These are phyloP conservation scores for Cephalopholis sonnerati DNA, from an alignment of 2,113 vertebrate species.

Conservation along the genomic window DNA sequence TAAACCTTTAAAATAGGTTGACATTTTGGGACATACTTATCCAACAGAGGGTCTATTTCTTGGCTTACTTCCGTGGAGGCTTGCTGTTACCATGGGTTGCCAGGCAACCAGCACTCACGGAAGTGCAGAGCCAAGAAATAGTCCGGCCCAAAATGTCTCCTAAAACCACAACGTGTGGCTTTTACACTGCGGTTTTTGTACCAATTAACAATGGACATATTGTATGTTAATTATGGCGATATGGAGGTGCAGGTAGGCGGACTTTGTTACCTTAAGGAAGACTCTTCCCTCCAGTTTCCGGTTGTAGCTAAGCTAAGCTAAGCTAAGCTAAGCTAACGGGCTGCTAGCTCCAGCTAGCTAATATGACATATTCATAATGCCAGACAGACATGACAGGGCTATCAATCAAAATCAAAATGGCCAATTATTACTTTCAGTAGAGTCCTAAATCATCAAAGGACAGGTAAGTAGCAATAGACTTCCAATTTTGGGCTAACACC, in stretches of 20 bases:
- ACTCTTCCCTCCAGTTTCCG: background rate
- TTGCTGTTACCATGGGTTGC: background rate
- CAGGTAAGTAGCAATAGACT: background rate
- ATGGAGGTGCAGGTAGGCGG: background rate
- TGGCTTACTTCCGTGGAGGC: background rate
- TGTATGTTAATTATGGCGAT: conserved; percentile 2
- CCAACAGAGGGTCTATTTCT: background rate
- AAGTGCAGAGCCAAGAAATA: background rate
- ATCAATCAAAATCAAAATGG: conserved; percentile 1
- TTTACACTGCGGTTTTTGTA: background rate
- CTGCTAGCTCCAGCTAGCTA: background rate
- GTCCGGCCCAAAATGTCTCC: background rate
- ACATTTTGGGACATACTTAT: conserved; percentile 19
- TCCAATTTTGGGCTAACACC: too few relatives aligned
- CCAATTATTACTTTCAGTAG: conserved; percentile 23
- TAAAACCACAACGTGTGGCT: background rate
- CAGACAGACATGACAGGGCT: background rate
- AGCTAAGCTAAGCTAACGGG: conserved; percentile 15
- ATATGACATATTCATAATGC: background rate
- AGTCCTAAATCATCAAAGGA: conserved; percentile 1
- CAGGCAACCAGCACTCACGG: background rate
- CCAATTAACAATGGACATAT: background rate
- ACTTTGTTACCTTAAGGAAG: background rate
- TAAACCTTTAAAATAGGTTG: background rate
- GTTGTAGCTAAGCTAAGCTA: background rate